These are phyloP conservation scores for Willisornis vidua DNA, from an alignment of 2,113 vertebrate genomes.

Conservation along the genomic window DNA sequence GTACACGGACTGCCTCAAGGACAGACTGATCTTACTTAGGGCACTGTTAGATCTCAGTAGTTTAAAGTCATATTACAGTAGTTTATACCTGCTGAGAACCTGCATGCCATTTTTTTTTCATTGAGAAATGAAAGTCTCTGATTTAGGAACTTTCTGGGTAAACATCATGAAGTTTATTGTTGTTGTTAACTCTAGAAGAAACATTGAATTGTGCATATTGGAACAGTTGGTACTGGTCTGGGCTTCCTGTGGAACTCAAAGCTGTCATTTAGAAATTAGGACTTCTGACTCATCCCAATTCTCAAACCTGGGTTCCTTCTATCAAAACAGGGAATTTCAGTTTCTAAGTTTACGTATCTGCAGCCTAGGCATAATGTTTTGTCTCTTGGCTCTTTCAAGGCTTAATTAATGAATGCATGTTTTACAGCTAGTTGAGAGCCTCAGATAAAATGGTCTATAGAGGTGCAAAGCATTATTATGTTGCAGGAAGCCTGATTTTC, in stretches of 20 bases:
- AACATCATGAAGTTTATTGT: neutral
- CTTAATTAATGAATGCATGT: slow-evolving; percentile 38
- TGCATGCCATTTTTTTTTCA: accelerated
- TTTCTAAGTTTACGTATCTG: neutral
- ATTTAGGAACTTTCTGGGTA: neutral
- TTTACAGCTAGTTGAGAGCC: slow-evolving; percentile 42
- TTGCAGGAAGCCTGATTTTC: slow-evolving; percentile 42
- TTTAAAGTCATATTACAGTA: neutral
- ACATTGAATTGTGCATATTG: neutral
- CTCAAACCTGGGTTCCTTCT: neutral
- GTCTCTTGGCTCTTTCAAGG: neutral
- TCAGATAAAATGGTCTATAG: slow-evolving; percentile 30
- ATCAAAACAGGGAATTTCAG: neutral
- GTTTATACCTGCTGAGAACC: neutral
- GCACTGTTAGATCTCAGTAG: neutral
- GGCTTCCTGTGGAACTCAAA: neutral
- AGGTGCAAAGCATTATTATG: slow-evolving; percentile 32
- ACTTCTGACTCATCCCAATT: neutral
- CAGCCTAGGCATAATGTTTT: neutral
- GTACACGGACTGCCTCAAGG: neutral
- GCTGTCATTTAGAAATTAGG: neutral
- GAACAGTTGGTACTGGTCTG: neutral
- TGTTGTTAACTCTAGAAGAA: neutral
- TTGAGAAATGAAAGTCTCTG: neutral
- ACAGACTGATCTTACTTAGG: neutral